phyloP scores from a whole-genome alignment of 1,140 invertebrate species.

The Arctopsyche grandis region DNA sequence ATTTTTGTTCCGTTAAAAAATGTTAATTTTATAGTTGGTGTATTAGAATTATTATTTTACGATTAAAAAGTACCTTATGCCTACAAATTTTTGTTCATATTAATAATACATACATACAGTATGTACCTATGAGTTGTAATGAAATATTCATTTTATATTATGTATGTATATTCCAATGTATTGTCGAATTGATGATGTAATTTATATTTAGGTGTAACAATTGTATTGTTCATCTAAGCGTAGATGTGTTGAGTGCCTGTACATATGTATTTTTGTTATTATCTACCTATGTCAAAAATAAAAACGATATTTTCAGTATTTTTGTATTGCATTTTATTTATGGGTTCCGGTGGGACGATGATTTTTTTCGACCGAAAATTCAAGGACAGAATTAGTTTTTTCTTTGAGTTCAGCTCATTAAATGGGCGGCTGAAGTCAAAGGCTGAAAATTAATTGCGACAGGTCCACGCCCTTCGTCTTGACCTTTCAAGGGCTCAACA shows the following conservation, averaged over 20 bases:
- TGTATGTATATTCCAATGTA: no score
- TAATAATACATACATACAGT: no score
- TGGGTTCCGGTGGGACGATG: neutral
- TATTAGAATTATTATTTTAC: no score
- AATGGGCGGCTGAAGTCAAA: constrained; percentile 31
- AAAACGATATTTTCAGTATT: constrained; percentile 10
- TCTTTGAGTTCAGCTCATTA: constrained; percentile 9
- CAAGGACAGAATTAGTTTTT: neutral
- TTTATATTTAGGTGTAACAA: no score
- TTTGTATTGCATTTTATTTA: neutral
- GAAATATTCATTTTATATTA: no score
- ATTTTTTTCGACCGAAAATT: neutral
- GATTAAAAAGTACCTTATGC: no score
- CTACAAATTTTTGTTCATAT: no score
- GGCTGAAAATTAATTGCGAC: constrained; percentile 34
- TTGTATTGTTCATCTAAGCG: no score
- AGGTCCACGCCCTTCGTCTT: constrained; percentile 33
- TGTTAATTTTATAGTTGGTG: no score
- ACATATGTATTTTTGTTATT: constrained; percentile 21
- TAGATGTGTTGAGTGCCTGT: neutral
- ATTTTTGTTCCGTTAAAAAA: no score
- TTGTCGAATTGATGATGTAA: no score
- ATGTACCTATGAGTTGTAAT: no score
- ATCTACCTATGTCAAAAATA: neutral
- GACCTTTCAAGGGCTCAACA: constrained; percentile 23